These are phyloP conservation scores for Drosophila chauvacae DNA, from an alignment of 1,140 invertebrate species.

Conservation along the genomic window DNA sequence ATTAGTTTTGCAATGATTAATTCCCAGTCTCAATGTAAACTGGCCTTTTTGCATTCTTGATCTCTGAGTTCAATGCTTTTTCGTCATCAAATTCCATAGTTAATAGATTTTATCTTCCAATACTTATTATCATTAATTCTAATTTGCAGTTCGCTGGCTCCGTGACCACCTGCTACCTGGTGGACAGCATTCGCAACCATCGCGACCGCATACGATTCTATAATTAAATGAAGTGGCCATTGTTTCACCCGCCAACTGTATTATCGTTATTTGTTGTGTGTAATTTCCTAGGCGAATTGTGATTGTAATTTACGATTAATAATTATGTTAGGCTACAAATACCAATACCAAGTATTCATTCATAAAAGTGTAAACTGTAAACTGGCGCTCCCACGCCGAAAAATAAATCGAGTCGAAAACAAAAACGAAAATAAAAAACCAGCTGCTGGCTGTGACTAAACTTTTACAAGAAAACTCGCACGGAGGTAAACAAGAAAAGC, in stretches of 20 bases:
- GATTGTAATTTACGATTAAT: constrained; percentile 61
- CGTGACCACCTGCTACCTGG: constrained; percentile 73
- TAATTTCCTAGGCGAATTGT: constrained; percentile 57
- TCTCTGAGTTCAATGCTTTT: background rate
- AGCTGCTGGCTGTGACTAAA: constrained; percentile 63
- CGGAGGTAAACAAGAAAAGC: constrained; percentile 57
- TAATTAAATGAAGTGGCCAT: constrained; percentile 52
- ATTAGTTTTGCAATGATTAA: too few relatives aligned
- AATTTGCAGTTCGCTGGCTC: constrained; percentile 70
- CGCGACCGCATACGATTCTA: constrained; percentile 78
- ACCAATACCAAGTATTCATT: constrained; percentile 60
- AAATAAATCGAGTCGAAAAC: constrained; percentile 25
- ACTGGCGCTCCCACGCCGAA: constrained; percentile 51
- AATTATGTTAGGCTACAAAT: constrained; percentile 43
- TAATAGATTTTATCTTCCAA: background rate
- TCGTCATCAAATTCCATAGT: background rate
- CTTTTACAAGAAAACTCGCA: constrained; percentile 52
- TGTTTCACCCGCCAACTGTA: constrained; percentile 26
- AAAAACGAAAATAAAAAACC: constrained; percentile 35
- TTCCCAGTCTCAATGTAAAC: background rate
- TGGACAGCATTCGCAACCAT: constrained; percentile 80
- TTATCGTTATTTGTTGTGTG: constrained; percentile 57
- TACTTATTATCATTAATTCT: background rate
- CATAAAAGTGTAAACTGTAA: constrained; percentile 72
- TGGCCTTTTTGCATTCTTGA: background rate